A percentile compares a stretch with the other conserved stretches of the same genome.
Conservation (phyloP, 2,888 invertebrate genomes). For the Prenolepis imparis region DNA sequence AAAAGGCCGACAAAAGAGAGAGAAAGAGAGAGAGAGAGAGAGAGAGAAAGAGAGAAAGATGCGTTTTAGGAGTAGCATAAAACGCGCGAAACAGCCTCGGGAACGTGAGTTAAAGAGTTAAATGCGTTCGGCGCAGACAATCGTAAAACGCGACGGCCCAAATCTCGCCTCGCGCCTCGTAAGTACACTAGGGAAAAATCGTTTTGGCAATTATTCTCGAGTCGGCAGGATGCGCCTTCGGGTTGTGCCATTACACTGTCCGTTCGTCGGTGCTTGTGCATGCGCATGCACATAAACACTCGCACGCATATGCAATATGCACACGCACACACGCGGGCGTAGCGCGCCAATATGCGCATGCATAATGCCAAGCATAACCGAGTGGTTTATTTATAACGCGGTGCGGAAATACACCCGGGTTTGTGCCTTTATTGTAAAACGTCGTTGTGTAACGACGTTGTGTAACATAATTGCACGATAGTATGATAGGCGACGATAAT, state of each 20-base stretch:
- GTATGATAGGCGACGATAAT: slow-evolving; percentile 21
- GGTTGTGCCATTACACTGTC: neutral
- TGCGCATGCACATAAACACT: neutral
- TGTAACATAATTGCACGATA: slow-evolving; percentile 66
- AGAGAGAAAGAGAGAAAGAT: neutral
- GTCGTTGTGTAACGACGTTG: slow-evolving; percentile 76
- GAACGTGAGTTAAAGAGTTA: neutral
- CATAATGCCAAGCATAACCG: slow-evolving; percentile 83
- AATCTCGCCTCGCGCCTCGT: slow-evolving; percentile 2
- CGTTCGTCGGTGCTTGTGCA: neutral
- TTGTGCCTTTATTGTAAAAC: slow-evolving; percentile 80
- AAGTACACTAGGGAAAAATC: neutral
- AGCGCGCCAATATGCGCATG: slow-evolving; percentile 77
- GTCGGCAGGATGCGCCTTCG: slow-evolving; percentile 12
- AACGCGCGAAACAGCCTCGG: neutral
- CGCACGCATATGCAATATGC: neutral
- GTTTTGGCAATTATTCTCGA: slow-evolving; percentile 10
- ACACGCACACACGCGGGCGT: neutral
- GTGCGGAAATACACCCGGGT: slow-evolving; percentile 80
- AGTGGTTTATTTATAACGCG: slow-evolving; percentile 83
- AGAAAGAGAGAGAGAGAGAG: neutral
- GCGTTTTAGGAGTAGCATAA: neutral
- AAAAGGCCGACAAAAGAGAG: neutral
- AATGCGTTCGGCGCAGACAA: neutral
- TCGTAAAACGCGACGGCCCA: slow-evolving; percentile 24